Evolutionary conservation across 2,888 invertebrate genomes (phyloP), one percentile per base, ranked within the genome.

Genomic region (Drosophila koepferae): DNA sequence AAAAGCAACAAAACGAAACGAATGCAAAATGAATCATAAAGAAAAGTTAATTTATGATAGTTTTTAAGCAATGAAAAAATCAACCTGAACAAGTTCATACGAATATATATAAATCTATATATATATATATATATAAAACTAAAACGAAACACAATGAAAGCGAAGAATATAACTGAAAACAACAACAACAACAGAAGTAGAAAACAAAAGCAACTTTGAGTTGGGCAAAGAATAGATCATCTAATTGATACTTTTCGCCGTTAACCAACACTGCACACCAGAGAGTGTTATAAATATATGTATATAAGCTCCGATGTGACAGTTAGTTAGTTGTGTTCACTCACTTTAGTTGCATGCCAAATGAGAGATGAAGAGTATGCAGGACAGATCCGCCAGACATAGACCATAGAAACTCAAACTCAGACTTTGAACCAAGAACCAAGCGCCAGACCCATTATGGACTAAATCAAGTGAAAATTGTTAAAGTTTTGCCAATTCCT

Each of bases 101-200:
- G 6, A 28, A 6, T 28, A 28, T 44, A 73, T 14, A 63, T 44
- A 20, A 28, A 6, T 28, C 6, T 44, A 73, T 14, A 63, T 44
- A 20, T 28, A 36, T 49, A 46, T 8, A 48, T 55, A 70, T 28
- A 62, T 61, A 51, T 38, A 43, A 31, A 61, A 51, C 36, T 66
- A 63, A 55, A 67, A 65, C 46, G 62, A 60, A 36, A 49, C 51
- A n/a, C 28, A 28, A 14, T 18, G 10, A 18, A 34, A 51, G 18
- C 34, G 20, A 36, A 5, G 14, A 53, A 53, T 53, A 36, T 36
- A 53, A 31, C 34, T 20, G 18, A 36, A 20, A 34, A 48, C 36
- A 40, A 53, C 54, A 62, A 69, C 89, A 90, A 90, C 77, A 84
- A 65, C 54, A n/a, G 58, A 16, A 60, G 41, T 28, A 28, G 5